phyloP scores from a whole-genome alignment of 2,113 vertebrate genomes.

The Ptyas mucosa region DNA sequence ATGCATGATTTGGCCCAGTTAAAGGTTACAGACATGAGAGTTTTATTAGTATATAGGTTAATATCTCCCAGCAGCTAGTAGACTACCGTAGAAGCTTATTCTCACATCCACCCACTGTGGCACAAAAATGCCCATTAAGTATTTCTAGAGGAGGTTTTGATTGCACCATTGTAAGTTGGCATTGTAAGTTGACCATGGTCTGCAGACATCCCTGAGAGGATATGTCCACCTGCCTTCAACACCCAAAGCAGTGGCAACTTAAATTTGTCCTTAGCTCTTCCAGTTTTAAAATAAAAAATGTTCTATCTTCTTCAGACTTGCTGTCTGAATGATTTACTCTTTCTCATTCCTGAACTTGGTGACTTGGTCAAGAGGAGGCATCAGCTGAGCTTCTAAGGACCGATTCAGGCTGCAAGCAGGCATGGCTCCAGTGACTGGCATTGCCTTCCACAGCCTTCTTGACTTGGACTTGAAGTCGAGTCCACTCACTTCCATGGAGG shows the following conservation, averaged over 20 bases:
- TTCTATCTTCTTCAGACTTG: neutral
- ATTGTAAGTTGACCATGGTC: neutral
- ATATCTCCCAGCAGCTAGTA: neutral
- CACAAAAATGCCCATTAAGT: neutral
- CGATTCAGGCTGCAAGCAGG: neutral
- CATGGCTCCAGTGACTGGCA: neutral
- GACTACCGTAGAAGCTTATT: neutral
- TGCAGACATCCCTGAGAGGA: neutral
- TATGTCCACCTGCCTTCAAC: too few species aligned
- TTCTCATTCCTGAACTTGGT: too few species aligned
- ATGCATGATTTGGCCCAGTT: neutral
- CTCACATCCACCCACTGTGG: neutral
- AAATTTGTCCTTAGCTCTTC: neutral
- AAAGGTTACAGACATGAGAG: neutral
- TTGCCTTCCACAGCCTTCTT: neutral
- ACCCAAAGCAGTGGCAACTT: neutral
- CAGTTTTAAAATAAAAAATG: neutral
- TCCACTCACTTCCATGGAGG: neutral
- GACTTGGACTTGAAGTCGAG: neutral
- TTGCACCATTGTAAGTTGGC: neutral
- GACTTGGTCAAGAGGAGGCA: too few species aligned
- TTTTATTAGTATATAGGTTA: neutral
- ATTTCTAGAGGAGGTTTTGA: neutral
- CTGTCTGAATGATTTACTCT: neutral
- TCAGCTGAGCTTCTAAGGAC: too few species aligned